Conservation (phyloP, 2,113 vertebrate genomes). For the Colaptes auratus region DNA sequence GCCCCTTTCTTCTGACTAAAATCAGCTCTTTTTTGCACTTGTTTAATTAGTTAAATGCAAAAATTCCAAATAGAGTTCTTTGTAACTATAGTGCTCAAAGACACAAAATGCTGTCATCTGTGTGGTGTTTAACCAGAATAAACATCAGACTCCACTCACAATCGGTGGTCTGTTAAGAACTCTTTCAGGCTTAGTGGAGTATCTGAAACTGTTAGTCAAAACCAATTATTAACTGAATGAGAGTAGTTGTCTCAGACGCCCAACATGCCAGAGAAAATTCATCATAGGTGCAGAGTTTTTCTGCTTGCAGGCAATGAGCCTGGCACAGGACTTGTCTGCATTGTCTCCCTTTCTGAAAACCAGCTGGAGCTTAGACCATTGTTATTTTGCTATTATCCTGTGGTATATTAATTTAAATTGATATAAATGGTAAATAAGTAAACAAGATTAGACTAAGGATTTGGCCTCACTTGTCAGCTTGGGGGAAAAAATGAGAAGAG, state of each 20-base stretch:
- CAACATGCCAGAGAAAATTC: not conserved
- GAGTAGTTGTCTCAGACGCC: not conserved
- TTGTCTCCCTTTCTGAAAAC: not conserved
- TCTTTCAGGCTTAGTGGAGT: not conserved
- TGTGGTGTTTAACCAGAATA: not conserved
- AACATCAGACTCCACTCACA: not conserved
- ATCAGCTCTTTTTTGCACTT: not conserved
- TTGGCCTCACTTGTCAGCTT: not conserved
- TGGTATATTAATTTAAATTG: conserved; percentile 1
- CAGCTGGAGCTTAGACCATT: not conserved
- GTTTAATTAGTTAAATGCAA: not conserved
- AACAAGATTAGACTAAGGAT: conserved; percentile 24
- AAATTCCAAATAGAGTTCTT: not conserved
- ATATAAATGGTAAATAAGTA: conserved; percentile 44
- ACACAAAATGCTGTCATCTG: not conserved
- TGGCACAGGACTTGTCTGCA: not conserved
- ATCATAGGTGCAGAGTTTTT: not conserved
- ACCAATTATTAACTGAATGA: not conserved
- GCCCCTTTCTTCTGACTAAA: not conserved
- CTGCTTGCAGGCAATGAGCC: not conserved
- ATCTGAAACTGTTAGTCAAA: not conserved
- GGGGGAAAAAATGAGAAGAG: not conserved
- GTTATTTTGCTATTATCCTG: not conserved
- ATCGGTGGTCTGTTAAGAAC: not conserved
- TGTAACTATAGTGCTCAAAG: not conserved